phyloP scores from a whole-genome alignment of 1,140 invertebrate species.

The Coenobita brevimanus region DNA sequence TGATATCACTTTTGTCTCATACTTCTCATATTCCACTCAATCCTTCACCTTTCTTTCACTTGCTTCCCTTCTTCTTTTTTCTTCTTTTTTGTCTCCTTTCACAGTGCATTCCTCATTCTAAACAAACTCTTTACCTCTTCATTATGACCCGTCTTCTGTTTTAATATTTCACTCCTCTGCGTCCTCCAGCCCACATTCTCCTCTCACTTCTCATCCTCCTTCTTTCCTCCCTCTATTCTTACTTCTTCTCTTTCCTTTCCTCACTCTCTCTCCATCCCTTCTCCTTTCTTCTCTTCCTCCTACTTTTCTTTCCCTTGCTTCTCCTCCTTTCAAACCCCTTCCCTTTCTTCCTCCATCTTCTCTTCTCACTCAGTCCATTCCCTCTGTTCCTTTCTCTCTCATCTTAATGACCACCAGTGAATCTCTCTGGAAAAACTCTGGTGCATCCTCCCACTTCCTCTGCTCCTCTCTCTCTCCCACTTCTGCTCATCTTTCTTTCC shows the following conservation, averaged over 20 bases:
- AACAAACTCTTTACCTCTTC: too few relatives aligned
- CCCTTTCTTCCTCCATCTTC: not conserved
- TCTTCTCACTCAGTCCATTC: not conserved
- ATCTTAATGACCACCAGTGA: conserved; percentile 21
- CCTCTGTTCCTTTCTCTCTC: not conserved
- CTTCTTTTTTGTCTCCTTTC: not conserved
- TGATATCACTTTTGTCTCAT: too few relatives aligned
- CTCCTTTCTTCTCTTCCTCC: not conserved
- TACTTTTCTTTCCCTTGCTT: too few relatives aligned
- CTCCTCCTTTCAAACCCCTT: not conserved
- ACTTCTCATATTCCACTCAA: not conserved
- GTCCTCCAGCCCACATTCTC: not conserved
- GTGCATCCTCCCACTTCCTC: conserved; percentile 15
- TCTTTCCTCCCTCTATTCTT: not conserved
- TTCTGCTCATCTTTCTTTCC: too few relatives aligned
- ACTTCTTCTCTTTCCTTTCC: not conserved
- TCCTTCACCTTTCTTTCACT: not conserved
- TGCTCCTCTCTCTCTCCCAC: too few relatives aligned
- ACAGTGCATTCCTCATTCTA: not conserved
- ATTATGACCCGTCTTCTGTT: too few relatives aligned
- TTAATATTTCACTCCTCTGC: not conserved
- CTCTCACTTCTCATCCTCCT: not conserved
- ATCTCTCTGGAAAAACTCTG: conserved; percentile 43
- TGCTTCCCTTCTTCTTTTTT: not conserved
- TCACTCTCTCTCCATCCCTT: not conserved